Evolutionary conservation across 2,113 vertebrate species (phyloP).

Genomic region (Garra rufa): DNA sequence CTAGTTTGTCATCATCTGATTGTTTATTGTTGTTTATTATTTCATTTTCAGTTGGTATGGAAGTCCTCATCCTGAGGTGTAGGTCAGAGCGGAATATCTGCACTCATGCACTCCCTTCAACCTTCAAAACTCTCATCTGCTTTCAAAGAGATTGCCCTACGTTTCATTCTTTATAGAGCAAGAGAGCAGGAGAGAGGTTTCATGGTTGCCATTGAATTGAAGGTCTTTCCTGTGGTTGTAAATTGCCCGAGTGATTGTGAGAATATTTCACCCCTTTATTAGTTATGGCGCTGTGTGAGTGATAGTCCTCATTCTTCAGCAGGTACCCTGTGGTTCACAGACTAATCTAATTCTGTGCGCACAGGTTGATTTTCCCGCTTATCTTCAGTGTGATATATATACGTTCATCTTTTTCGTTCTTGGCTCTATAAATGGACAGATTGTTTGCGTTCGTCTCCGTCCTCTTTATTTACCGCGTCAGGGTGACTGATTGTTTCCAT

Average conservation of each 20-base stretch:
- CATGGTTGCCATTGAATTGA: constrained; percentile 7
- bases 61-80: not conserved
- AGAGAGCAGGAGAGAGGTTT: not conserved
- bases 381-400: not conserved
- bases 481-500: constrained; percentile 41
- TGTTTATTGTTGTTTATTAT: not conserved
- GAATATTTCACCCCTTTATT: constrained; percentile 4
- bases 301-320: not conserved
- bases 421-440: constrained; percentile 4
- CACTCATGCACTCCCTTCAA: not conserved
- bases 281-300: not conserved
- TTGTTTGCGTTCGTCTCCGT: constrained; percentile 6
- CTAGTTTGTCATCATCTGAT: not conserved
- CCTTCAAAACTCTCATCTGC: constrained; percentile 19
- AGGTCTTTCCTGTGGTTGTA: constrained; percentile 5
- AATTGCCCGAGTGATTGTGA: constrained; percentile 2
- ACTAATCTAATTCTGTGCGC: not conserved
- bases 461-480: constrained; percentile 42
- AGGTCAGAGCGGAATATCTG: not conserved
- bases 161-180: constrained; percentile 18
- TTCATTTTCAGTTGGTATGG: not conserved
- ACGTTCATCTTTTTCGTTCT: not conserved
- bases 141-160: not conserved
- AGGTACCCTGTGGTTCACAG: constrained; percentile 14
- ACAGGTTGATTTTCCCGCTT: not conserved